These are phyloP conservation scores for Threskiornis aethiopicus DNA, from an alignment of 2,797 vertebrate species.

Conservation along the genomic window DNA sequence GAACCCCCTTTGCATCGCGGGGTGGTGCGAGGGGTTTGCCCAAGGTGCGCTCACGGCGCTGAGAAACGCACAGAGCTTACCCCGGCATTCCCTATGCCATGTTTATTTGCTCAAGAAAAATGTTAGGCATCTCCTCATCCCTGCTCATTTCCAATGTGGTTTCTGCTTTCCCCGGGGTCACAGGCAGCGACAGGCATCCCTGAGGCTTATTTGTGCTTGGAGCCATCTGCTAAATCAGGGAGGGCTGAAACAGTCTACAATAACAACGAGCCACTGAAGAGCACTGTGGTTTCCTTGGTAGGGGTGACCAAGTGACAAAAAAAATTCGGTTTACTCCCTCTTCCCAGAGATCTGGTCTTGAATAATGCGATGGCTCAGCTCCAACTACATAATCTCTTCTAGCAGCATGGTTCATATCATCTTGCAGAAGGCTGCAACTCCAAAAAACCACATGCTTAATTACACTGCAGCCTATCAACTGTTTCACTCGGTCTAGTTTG, in stretches of 20 bases:
- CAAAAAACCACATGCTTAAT: neutral
- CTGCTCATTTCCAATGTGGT: neutral
- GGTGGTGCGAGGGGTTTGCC: neutral
- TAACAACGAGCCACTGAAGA: neutral
- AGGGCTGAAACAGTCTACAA: neutral
- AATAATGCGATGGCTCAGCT: neutral
- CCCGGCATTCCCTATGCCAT: neutral
- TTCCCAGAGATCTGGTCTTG: neutral
- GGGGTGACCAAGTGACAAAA: neutral
- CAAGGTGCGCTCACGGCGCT: fast-evolving
- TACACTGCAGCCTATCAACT: neutral
- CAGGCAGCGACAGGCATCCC: neutral
- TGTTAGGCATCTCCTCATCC: neutral
- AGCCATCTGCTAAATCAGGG: constrained; percentile 10
- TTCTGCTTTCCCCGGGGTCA: constrained; percentile 7
- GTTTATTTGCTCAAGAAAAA: neutral
- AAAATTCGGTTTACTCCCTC: neutral
- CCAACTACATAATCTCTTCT: neutral
- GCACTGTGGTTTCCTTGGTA: neutral
- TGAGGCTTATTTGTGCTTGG: neutral
- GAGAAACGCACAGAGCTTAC: neutral
- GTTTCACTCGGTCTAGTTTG: fast-evolving
- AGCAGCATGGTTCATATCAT: neutral
- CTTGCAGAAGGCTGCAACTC: neutral
- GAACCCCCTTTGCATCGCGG: fast-evolving